Conservation (phyloP, 2,797 vertebrate species). For the Thalassophryne amazonica region DNA sequence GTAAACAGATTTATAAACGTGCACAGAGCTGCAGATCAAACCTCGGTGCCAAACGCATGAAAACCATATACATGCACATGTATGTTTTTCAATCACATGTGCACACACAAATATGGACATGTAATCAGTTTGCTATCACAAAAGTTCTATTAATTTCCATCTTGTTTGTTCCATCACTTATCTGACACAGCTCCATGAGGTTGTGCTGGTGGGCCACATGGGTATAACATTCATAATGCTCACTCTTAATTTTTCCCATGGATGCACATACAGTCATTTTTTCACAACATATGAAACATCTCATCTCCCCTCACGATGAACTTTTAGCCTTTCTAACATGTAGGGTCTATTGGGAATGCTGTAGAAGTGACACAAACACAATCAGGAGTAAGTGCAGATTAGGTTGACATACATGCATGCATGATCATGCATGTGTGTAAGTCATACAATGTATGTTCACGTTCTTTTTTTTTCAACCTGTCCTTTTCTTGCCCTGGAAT, state of each 20-base stretch:
- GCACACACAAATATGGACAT: background rate
- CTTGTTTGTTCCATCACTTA: too few species aligned
- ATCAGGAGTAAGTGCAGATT: too few species aligned
- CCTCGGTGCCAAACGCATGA: constrained; percentile 18
- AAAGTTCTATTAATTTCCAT: too few species aligned
- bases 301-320: constrained; percentile 14
- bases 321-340: constrained; percentile 21
- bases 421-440: background rate
- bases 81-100: constrained; percentile 1
- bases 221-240: constrained; percentile 6
- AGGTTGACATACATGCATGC: background rate
- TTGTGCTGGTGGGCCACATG: background rate
- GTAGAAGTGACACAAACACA: constrained; percentile 11
- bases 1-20: constrained; percentile 74
- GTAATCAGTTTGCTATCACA: constrained; percentile 12
- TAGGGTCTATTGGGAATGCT: constrained; percentile 20
- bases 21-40: constrained; percentile 38
- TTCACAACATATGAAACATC: too few species aligned
- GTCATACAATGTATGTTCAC: too few species aligned
- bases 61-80: constrained; percentile 8
- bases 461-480: too few species aligned
- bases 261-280: too few species aligned
- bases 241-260: constrained; percentile 2
- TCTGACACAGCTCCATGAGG: background rate
- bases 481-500: too few species aligned